Base-by-base conservation (phyloP, 1,140 invertebrate genomes). In the Bombus cullumanus region DNA sequence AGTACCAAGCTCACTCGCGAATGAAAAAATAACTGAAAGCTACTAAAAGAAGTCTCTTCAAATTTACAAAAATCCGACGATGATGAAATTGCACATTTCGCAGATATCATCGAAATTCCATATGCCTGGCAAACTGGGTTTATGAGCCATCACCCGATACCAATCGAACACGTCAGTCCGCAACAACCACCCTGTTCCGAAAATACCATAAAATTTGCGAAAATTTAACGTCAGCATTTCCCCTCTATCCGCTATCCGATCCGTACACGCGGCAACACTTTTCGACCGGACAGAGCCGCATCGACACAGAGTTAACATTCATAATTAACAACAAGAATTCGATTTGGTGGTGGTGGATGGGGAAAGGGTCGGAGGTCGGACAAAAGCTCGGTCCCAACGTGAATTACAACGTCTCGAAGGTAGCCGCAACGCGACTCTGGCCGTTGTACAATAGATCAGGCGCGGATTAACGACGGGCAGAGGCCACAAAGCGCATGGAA, bases 381-480 rank as follows among this genome's bases (percentile, higher is more conserved):
- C 79, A 68, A 85, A 85, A 75, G 79, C 43, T 22, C 9, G 43
- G 41, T 10, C 78, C 59, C 39, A 41, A 18, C 8, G 69, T 43
- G 59, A 81, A 64, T 85, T 74, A 81, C 59, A 74, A 43, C 83
- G 59, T 81, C 78, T 66, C 77, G 39, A 57, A 74, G 77, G 83
- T 74, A 71, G 81, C 74, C 73, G 37, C 57, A 18, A n/a, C 75
- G 74, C 4, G 22, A 62, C 75, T 53, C 66, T 85, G 66, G 66
- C 77, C 73, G 57, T 43, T 25, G 88, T 79, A 89, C 88, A 89
- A 89, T 89, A 85, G 88, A 89, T 89, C 81, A 75, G 85, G 79
- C 78, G 75, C 73, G 88, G 85, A 89, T 89, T 89, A 89, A 89
- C 85, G 81, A 69, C 66, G 81, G 85, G 37, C 80, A 77, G 84